Conservation (phyloP, 2,113 vertebrate species). For the Phrynosoma platyrhinos region DNA sequence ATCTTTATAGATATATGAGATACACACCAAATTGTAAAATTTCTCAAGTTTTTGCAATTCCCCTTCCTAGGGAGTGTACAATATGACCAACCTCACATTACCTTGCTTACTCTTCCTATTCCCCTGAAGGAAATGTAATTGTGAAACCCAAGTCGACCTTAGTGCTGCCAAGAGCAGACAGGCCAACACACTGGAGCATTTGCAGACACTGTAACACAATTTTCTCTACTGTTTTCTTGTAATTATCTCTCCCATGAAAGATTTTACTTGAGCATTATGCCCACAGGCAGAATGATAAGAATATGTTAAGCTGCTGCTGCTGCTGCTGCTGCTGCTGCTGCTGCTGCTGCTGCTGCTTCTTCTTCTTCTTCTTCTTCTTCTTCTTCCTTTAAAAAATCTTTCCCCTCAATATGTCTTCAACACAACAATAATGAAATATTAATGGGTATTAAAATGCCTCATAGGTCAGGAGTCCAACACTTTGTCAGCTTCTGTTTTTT, state of each 20-base stretch:
- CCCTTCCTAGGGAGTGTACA: not conserved
- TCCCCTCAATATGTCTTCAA: constrained; percentile 44
- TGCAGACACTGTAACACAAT: constrained; percentile 21
- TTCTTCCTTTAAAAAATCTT: not conserved
- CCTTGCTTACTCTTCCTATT: constrained; percentile 35
- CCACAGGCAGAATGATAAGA: constrained; percentile 67
- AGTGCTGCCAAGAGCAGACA: constrained; percentile 50
- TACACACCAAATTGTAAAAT: not conserved
- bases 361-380: no score
- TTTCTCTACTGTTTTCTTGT: constrained; percentile 37
- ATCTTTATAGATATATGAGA: not conserved
- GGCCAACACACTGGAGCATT: constrained; percentile 62
- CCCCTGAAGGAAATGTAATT: constrained; percentile 64
- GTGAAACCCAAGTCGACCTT: constrained; percentile 56
- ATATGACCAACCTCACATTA: constrained; percentile 27
- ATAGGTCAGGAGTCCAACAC: constrained; percentile 40
- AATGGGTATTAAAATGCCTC: constrained; percentile 58
- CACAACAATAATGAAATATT: constrained; percentile 60
- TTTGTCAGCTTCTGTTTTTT: constrained; percentile 44
- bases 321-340: constrained; percentile 13
- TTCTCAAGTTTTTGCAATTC: constrained; percentile 16
- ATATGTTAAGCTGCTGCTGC: constrained; percentile 55
- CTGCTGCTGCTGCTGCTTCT: no score
- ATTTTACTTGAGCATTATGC: constrained; percentile 53
- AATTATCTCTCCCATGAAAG: constrained; percentile 77